Evolutionary conservation across 2,888 invertebrate genomes (phyloP), one percentile per base, ranked within the genome.

Genomic region (Drosophila limbata): DNA sequence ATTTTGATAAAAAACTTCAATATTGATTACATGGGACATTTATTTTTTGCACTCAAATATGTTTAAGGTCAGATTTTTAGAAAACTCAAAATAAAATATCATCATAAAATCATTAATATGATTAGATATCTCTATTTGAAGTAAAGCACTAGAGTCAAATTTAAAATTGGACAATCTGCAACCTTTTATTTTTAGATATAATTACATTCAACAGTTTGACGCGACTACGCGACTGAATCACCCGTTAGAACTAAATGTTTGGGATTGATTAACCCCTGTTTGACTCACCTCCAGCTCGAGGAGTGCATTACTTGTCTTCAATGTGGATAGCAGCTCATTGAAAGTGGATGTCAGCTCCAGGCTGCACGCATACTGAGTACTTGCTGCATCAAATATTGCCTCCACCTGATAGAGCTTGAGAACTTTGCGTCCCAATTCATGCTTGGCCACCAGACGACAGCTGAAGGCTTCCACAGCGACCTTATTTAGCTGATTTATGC

Each of bases 281-380:
- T 17, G 2, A 52, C 88, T 71, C 66, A 92, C 92, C 91, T 92
- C 90, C 55, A 93, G 75, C 62, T 92, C 91, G 65, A 93, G 82
- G 73, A 82, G 88, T 33, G 92, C 88, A 70, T 91, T 91, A 74
- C 89, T 92, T 55, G 88, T 85, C 85, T 92, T 92, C 33, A 92
- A 76, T 69, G 91, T 77, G 60, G 77, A 80, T 17, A 92, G 81
- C 73, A 93, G 76, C 48, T 92, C 92, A 65, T 83, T 79, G 61
- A 92, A 90, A 61, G 76, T 89, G 35, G 90, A 80, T 44, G 79
- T 78, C 71, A 92, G 81, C 61, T 87, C 73, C 68, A 93, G 85
- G 78, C 91, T 88, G 76, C 93, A 93, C 6, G 90, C 90, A 86
- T 93, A 93, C 60, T 90, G 90, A 48, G 90, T 90, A 35, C 79